Base-by-base conservation (phyloP, 2,113 vertebrate genomes). In the Eira barbara region DNA sequence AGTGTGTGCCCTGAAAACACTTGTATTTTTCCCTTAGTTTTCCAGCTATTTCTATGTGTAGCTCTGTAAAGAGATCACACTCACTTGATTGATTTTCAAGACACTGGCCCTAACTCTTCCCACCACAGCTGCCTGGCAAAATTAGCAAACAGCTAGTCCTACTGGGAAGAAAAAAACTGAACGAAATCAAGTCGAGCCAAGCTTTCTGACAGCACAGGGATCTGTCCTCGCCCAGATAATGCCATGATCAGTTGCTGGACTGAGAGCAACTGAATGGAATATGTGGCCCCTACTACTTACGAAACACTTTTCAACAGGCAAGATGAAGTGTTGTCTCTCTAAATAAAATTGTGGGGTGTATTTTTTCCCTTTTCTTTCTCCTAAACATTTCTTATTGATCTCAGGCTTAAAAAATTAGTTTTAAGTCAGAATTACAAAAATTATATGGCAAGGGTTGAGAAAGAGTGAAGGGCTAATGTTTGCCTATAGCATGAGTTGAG, bases 371-470 rank as follows among this genome's bases (percentile, higher is more conserved):
- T 92, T 91, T 94, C 52, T 93, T 82, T 96, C 95, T 96, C 57
- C 71, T 91, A 78, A 93, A 95, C 89, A 91, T 95, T 92, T 97
- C 74, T 96, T 97, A 91, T 94, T 98, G 97, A 98, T 98, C 97
- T 94, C 90, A 95, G 96, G 96, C 97, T 97, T 73, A 90, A 89
- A 89, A 96, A 91, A 92, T 91, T 88, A 81, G 90, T 95, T 97
- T 95, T 97, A 90, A 94, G 67, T 86, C 82, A 97, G 52, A 95
- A 96, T 85, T 94, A 94, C n/a, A 97, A 93, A 97, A 95, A 74
- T 67, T 63, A 47, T 39, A 86, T 42, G 52, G 18, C 73, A 95
- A 89, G 71, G 47, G 69, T 23, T 86, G 92, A 97, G 94, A 84
- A 74, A 89, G 94, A 92, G 92, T 39, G 86, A 94, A 90, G 29